These are phyloP conservation scores for Cotesia typhae DNA, from an alignment of 1,140 invertebrate genomes.

Conservation along the genomic window DNA sequence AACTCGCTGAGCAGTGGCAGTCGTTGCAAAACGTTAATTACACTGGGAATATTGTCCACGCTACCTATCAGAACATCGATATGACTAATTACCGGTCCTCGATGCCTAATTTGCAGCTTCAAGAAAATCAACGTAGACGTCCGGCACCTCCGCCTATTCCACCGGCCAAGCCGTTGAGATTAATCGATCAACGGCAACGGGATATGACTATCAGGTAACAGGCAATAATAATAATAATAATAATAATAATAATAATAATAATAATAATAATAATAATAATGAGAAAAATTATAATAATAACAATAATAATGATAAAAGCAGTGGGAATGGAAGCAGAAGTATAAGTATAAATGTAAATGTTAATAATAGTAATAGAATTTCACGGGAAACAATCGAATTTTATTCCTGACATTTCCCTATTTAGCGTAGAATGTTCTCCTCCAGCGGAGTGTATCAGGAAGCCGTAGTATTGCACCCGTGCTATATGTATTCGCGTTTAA, in stretches of 20 bases:
- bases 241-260: too few species aligned
- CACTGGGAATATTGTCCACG: constrained; percentile 27
- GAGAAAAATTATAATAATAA: too few species aligned
- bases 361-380: constrained; percentile 27
- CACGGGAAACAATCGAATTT: constrained; percentile 14
- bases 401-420: background rate
- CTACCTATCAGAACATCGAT: constrained; percentile 47
- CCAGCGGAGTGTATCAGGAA: constrained; percentile 33
- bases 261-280: too few species aligned
- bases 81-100: constrained; percentile 71
- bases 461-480: background rate
- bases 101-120: constrained; percentile 73
- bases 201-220: constrained; percentile 64
- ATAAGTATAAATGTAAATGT: constrained; percentile 41
- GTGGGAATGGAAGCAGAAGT: too few species aligned
- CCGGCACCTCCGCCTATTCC: constrained; percentile 66
- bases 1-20: constrained; percentile 61
- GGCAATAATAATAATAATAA: constrained; percentile 46
- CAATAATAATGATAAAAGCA: too few species aligned
- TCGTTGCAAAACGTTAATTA: constrained; percentile 60
- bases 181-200: constrained; percentile 61
- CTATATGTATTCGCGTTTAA: constrained; percentile 30
- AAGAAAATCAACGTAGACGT: constrained; percentile 56
- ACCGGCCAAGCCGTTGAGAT: constrained; percentile 64
- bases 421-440: constrained; percentile 32